Conservation (phyloP, 2,888 invertebrate species). For the Chloroclysta siterata region DNA sequence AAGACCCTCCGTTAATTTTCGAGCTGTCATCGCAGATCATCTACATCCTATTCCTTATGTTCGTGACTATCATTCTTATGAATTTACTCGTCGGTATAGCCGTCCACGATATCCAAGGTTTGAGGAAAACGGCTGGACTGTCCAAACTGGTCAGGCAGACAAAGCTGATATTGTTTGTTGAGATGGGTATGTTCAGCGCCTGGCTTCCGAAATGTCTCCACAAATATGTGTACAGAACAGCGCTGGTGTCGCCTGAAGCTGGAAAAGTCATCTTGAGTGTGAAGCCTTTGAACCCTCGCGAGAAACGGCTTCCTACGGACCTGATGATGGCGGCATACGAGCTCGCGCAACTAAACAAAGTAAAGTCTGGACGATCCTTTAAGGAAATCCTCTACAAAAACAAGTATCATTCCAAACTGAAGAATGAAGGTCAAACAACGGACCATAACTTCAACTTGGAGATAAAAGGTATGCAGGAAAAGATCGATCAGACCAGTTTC, state of each 20-base stretch:
- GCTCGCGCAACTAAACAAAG: slow-evolving; percentile 89
- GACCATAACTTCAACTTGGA: slow-evolving; percentile 83
- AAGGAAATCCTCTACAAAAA: slow-evolving; percentile 85
- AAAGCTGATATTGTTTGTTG: slow-evolving; percentile 92
- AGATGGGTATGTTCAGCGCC: slow-evolving; percentile 91
- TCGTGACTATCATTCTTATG: slow-evolving; percentile 94
- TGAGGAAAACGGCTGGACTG: slow-evolving; percentile 93
- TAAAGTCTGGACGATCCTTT: slow-evolving; percentile 87
- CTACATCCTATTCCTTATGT: slow-evolving; percentile 91
- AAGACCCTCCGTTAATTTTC: slow-evolving; percentile 89
- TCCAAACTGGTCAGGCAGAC: slow-evolving; percentile 93
- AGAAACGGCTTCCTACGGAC: slow-evolving; percentile 91
- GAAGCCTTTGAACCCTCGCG: slow-evolving; percentile 92
- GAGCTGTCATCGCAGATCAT: slow-evolving; percentile 92
- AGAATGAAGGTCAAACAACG: slow-evolving; percentile 78
- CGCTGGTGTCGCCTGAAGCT: slow-evolving; percentile 91
- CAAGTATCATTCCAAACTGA: slow-evolving; percentile 86
- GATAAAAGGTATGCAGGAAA: slow-evolving; percentile 86
- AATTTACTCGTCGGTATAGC: slow-evolving; percentile 94
- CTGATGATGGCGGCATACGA: slow-evolving; percentile 92
- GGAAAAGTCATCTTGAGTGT: slow-evolving; percentile 93
- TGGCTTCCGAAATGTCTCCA: slow-evolving; percentile 90
- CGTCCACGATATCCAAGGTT: slow-evolving; percentile 93
- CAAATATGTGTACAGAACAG: slow-evolving; percentile 91
- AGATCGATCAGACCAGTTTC: slow-evolving; percentile 89